Evolutionary conservation across 1,140 invertebrate genomes (phyloP).

Genomic region (Diorhabda sublineata): DNA sequence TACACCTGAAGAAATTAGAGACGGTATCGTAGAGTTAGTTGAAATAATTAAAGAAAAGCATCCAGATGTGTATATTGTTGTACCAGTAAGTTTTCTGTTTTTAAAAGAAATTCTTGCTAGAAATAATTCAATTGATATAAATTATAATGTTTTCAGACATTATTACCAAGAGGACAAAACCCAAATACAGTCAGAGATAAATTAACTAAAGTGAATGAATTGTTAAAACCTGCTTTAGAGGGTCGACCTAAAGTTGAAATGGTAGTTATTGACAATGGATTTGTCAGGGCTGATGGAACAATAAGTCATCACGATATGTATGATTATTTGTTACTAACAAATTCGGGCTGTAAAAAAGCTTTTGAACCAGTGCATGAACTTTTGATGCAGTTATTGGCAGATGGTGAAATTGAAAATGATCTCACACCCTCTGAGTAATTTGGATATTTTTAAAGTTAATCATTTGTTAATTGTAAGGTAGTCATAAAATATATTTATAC

Average conservation of each 20-base stretch:
- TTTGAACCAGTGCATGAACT: constrained; percentile 78
- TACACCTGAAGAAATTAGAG: constrained; percentile 71
- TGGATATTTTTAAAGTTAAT: too few relatives aligned
- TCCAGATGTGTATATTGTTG: constrained; percentile 71
- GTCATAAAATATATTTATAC: too few relatives aligned
- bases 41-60: constrained; percentile 69
- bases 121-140: neutral
- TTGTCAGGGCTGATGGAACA: constrained; percentile 70
- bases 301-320: constrained; percentile 85
- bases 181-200: constrained; percentile 75
- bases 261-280: constrained; percentile 68
- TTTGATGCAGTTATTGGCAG: constrained; percentile 67
- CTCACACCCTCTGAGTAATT: constrained; percentile 64
- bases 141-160: constrained; percentile 58
- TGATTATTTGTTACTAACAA: constrained; percentile 83
- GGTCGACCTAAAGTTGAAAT: constrained; percentile 62
- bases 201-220: constrained; percentile 67
- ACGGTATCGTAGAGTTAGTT: constrained; percentile 75
- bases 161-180: constrained; percentile 78
- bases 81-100: constrained; percentile 64
- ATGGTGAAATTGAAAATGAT: constrained; percentile 68
- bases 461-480: too few relatives aligned
- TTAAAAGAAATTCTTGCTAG: too few relatives aligned
- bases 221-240: constrained; percentile 60
- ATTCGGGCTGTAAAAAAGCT: constrained; percentile 75